These are phyloP conservation scores for Pseudoatta argentina DNA, from an alignment of 1,140 invertebrate species.

Conservation along the genomic window DNA sequence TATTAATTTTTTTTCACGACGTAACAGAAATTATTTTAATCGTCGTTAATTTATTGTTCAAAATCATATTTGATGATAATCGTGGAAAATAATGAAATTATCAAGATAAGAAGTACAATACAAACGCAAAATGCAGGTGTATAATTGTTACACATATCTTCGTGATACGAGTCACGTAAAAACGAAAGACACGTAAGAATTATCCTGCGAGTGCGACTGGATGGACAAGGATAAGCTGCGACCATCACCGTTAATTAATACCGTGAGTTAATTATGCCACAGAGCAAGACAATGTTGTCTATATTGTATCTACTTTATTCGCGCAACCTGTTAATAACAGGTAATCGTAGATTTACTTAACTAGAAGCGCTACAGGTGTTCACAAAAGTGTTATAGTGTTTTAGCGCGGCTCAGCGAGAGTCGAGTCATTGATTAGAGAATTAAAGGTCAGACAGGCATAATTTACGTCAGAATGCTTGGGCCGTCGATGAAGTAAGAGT, in stretches of 20 bases:
- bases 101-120: constrained; percentile 2
- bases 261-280: constrained; percentile 69
- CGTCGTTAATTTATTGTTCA: background rate
- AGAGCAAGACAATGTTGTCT: constrained; percentile 64
- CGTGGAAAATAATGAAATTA: constrained; percentile 11
- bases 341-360: constrained; percentile 38
- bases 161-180: constrained; percentile 23
- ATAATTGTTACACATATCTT: background rate
- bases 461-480: constrained; percentile 16
- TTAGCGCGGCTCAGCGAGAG: constrained; percentile 10
- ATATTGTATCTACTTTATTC: constrained; percentile 35
- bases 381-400: constrained; percentile 56
- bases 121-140: background rate
- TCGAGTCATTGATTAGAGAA: constrained; percentile 56
- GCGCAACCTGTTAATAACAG: constrained; percentile 54
- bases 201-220: background rate
- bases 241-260: constrained; percentile 69
- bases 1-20: background rate
- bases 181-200: constrained; percentile 22
- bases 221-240: constrained; percentile 2
- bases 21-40: background rate
- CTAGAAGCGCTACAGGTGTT: constrained; percentile 62
- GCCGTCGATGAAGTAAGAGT: background rate
- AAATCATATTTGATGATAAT: background rate
- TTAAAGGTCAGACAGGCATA: constrained; percentile 56